These are phyloP conservation scores for Pachliopta kotzebuea DNA, from an alignment of 2,888 invertebrate genomes.

Conservation along the genomic window DNA sequence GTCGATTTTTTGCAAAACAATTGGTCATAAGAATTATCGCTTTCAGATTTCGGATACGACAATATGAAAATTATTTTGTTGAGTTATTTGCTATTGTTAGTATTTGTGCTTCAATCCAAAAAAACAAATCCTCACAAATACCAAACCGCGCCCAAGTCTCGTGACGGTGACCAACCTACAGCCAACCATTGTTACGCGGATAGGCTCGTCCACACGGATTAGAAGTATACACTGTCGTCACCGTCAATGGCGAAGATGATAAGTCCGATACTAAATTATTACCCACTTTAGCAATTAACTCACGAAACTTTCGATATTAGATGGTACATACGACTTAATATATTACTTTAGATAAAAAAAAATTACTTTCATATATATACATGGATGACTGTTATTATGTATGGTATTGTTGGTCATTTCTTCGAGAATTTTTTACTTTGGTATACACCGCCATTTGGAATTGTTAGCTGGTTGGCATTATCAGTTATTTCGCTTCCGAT, in stretches of 20 bases:
- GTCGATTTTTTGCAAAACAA: too few relatives aligned
- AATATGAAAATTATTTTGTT: neutral
- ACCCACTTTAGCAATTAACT: neutral
- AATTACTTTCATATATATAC: too few relatives aligned
- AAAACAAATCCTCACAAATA: constrained; percentile 2
- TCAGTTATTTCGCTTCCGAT: neutral
- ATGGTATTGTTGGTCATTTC: neutral
- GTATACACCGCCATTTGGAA: neutral
- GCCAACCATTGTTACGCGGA: neutral
- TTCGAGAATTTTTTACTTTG: neutral
- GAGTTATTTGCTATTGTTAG: neutral
- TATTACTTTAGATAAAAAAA: too few relatives aligned
- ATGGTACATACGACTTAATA: too few relatives aligned
- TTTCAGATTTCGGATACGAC: too few relatives aligned
- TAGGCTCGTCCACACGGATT: neutral
- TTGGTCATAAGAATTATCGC: too few relatives aligned
- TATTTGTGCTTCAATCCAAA: neutral
- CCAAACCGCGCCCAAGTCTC: neutral
- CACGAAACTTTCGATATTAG: too few relatives aligned
- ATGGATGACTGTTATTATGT: neutral
- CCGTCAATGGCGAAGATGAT: neutral
- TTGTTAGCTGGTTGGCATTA: neutral
- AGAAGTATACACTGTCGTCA: neutral
- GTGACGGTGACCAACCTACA: neutral
- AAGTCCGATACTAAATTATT: neutral